A percentile compares a stretch with the other conserved stretches of the same genome.
phyloP scores from a whole-genome alignment of 2,888 invertebrate genomes.

The Pristionchus entomophagus region DNA sequence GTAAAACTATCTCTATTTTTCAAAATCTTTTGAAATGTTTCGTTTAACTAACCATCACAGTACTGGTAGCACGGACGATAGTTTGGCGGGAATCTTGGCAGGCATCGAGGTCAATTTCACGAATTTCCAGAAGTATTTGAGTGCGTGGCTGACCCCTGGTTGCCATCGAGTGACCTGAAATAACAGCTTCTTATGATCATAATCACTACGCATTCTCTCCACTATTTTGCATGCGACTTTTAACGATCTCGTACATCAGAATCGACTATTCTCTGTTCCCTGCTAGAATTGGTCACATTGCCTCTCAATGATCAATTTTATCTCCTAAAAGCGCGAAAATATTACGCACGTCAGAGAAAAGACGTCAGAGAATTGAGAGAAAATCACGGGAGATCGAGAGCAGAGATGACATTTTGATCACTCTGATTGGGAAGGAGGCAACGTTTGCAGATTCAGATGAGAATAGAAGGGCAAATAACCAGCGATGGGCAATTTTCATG shows the following conservation, averaged over 20 bases:
- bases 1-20: too few relatives aligned
- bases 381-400: neutral
- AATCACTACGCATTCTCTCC: too few relatives aligned
- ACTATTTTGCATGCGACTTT: neutral
- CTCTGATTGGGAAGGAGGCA: conserved; percentile 1
- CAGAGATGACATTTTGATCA: conserved; percentile 19
- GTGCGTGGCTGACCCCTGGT: neutral
- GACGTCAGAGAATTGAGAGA: neutral
- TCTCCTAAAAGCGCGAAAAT: neutral
- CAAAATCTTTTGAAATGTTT: too few relatives aligned
- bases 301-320: conserved; percentile 23
- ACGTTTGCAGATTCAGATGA: neutral
- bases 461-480: neutral
- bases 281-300: too few relatives aligned
- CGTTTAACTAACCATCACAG: neutral
- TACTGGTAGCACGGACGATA: neutral
- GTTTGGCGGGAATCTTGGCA: neutral
- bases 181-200: neutral
- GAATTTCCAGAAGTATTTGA: conserved; percentile 19
- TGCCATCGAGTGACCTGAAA: conserved; percentile 37
- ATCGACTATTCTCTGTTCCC: neutral
- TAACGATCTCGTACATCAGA: conserved; percentile 1
- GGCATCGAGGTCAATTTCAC: neutral
- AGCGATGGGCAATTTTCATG: neutral
- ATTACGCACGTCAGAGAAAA: neutral